Percentiles rank a stretch among this genome's conserved stretches.
Conservation (phyloP, 2,113 vertebrate genomes). For the Oncorhynchus masou region DNA sequence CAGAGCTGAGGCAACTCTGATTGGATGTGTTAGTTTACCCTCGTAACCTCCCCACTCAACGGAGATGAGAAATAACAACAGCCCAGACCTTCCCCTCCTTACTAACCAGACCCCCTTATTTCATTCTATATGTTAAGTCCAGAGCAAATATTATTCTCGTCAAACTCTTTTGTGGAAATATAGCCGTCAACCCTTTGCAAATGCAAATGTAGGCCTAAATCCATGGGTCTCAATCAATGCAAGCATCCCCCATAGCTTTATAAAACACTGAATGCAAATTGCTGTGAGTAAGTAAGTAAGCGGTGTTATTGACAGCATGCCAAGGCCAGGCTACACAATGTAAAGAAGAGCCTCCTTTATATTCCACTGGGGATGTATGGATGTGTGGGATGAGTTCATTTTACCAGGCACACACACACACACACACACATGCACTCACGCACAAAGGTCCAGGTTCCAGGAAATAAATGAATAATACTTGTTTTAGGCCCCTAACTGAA, state of each 20-base stretch:
- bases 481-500: constrained; percentile 58
- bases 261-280: constrained; percentile 69
- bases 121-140: constrained; percentile 62
- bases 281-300: constrained; percentile 52
- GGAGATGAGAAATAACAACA: constrained; percentile 39
- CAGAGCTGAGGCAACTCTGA: background rate
- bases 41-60: constrained; percentile 11
- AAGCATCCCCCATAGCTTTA: constrained; percentile 44
- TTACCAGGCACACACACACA: constrained; percentile 44
- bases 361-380: constrained; percentile 68
- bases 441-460: constrained; percentile 64
- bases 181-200: constrained; percentile 69
- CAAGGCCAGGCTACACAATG: constrained; percentile 47
- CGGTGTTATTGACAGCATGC: constrained; percentile 65
- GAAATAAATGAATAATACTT: constrained; percentile 71
- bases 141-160: constrained; percentile 73
- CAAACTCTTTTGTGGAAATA: constrained; percentile 64
- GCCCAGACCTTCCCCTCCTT: constrained; percentile 35
- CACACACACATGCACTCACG: too few species aligned
- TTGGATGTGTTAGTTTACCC: background rate
- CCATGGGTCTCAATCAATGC: constrained; percentile 55
- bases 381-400: constrained; percentile 71
- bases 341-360: constrained; percentile 71
- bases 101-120: constrained; percentile 54
- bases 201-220: constrained; percentile 66